Base-by-base conservation (phyloP, 35 echinoderm and acorn worm species). In the Heliocidaris erythrogramma region DNA sequence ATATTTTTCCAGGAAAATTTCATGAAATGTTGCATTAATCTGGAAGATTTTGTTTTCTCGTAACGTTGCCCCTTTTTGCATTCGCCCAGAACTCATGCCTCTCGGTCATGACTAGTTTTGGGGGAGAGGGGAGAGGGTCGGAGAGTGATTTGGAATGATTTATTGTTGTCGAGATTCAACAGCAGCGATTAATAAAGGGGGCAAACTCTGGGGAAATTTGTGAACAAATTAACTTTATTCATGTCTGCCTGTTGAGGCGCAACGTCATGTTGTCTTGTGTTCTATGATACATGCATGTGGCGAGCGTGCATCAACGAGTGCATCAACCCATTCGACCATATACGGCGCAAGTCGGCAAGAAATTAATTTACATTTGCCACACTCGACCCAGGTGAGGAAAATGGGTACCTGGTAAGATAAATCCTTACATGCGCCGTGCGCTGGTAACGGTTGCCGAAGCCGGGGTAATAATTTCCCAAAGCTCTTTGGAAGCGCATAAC, bases 181-280 rank as follows among this genome's bases (percentile, higher is more conserved):
- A 78, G 31, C 87, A 47, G 87, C 47, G 87, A 89, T 89, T 89
- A 48, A 89, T 89, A 48, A 78, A 78, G 87, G 31, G 87, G 47
- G 31, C 47, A 17, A 89, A 48, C 87, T 89, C 87, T 48, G 11
- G 87, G 87, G 87, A 89, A 89, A 89, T 89, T 89, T 89, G 87
- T 89, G 87, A 42, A 89, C 87, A 89, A 89, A 89, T 89, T 89
- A 89, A 48, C 31, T 89, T 89, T 32, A 89, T 89, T 89, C 87
- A 89, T 89, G 87, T 89, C 87, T 89, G 87, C 87, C 31, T 47
- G 31, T 89, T 89, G 87, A 89, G 65, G 27, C 65, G 21, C 65
- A 27, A 27, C 65, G 65, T 78, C 65, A 78, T 78, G 65, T 78
- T 78, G 65, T 78, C 65, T 78, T 78, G 65, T 18, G n/a, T 78